Base-by-base conservation (phyloP, 2,888 invertebrate species). In the Aphodius sticticus region DNA sequence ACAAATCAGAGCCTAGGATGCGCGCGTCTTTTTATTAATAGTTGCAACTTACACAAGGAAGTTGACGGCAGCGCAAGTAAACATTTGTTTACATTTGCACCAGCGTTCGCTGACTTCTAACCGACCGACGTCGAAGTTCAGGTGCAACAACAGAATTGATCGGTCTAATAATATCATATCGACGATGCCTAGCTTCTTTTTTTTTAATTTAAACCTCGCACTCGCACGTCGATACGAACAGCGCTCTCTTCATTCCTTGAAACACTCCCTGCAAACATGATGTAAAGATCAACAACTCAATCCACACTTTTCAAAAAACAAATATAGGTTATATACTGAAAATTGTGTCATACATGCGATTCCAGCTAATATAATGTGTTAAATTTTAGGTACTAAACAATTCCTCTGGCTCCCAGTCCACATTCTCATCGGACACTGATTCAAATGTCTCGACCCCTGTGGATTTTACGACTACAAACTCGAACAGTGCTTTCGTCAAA, bases 391-490 rank as follows among this genome's bases (percentile, higher is more conserved):
- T 53, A n/a, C n/a, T n/a, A 9, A 53, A 53, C 53, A 53, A 53
- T 12, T 53, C 53, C 53, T 53, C 53, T 69, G 35, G 78, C 72
- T 37, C 16, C 69, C 7, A 7, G 26, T 88, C 88, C 6, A 79
- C 85, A 69, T 86, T 87, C 77, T 88, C 88, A n/a, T 90, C 90
- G 5, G 90, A 90, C 83, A 86, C 88, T 69, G 90, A 90, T 81
- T 90, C 90, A 6, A 84, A 87, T 38, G 85, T 88, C 15, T 90
- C 90, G 16, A 87, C 87, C 37, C 89, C 89, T 36, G 86, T 86
- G 36, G 87, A 88, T 70, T 35, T 74, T n/a, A 12, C 9, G 9
- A 87, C 87, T 79, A 85, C 85, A 70, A 86, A 86, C 69, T 36
- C 53, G 5, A 77, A 53, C 16, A 70, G 69, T 16, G 77, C 74